Percentiles rank a stretch among this genome's conserved stretches.
Evolutionary conservation across 2,797 vertebrate species (phyloP).

Genomic region (Brachyalestes nurse): DNA sequence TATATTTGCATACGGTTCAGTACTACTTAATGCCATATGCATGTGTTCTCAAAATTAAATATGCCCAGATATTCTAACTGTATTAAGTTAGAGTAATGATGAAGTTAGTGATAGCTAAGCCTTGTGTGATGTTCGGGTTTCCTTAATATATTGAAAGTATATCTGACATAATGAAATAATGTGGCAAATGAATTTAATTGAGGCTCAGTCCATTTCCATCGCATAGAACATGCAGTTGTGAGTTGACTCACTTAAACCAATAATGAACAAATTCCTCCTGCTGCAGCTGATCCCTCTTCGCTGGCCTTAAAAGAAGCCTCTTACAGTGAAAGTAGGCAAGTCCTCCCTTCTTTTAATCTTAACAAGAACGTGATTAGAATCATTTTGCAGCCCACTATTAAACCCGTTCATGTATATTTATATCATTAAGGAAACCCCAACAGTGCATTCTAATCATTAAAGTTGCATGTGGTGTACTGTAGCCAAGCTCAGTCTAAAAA

Average conservation of each 20-base stretch:
- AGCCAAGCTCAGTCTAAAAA: conserved; percentile 55
- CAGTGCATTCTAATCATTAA: conserved; percentile 58
- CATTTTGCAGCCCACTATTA: conserved; percentile 55
- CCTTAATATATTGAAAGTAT: conserved; percentile 63
- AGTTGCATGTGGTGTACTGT: conserved; percentile 54
- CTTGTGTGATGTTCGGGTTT: conserved; percentile 32
- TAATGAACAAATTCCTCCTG: conserved; percentile 55
- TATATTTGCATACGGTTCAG: conserved; percentile 1
- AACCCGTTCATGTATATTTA: conserved; percentile 62
- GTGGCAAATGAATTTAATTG: conserved; percentile 62
- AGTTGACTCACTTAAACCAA: conserved; percentile 63
- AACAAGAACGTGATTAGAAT: conserved; percentile 49
- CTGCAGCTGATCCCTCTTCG: conserved; percentile 18
- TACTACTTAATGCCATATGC: neutral
- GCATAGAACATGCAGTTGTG: conserved; percentile 18
- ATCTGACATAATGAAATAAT: conserved; percentile 66
- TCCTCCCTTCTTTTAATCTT: conserved; percentile 33
- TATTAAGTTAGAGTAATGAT: conserved; percentile 1
- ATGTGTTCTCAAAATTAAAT: neutral
- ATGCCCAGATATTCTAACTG: neutral
- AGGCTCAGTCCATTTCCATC: conserved; percentile 47
- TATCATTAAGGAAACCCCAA: conserved; percentile 42
- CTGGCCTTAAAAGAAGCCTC: conserved; percentile 2
- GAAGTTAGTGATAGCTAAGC: neutral
- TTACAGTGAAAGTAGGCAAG: conserved; percentile 20